Evolutionary conservation across 2,113 vertebrate genomes (phyloP).

Genomic region (Ovis canadensis): DNA sequence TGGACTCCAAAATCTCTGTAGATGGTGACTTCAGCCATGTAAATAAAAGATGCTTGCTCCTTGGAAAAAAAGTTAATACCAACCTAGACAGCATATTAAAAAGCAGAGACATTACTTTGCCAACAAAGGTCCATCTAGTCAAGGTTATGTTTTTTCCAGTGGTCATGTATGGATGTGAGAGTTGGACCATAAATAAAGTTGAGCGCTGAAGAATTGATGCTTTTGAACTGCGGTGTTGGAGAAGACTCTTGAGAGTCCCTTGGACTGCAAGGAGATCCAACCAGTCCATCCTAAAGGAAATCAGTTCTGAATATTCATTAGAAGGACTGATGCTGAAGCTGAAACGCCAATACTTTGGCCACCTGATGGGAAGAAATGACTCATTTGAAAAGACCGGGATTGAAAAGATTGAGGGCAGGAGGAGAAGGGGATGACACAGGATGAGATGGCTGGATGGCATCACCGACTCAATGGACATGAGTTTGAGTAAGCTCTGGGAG

Average conservation of each 20-base stretch:
- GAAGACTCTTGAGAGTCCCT: neutral
- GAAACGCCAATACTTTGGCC: neutral
- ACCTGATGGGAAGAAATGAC: neutral
- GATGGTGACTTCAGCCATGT: neutral
- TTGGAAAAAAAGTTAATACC: neutral
- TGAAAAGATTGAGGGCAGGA: neutral
- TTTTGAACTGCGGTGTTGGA: neutral
- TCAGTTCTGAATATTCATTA: neutral
- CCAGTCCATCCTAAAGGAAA: neutral
- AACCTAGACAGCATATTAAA: neutral
- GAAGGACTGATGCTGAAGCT: neutral
- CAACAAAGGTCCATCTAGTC: neutral
- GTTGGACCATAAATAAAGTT: neutral
- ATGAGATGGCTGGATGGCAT: neutral
- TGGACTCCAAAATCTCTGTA: neutral
- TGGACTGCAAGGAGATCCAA: neutral
- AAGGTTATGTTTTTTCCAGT: neutral
- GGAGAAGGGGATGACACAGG: neutral
- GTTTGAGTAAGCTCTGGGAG: neutral
- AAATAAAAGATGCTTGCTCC: neutral
- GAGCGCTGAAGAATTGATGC: accelerated
- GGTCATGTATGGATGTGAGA: neutral
- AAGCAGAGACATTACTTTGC: neutral
- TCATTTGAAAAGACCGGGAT: neutral
- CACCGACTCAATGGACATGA: neutral